Evolutionary conservation across 37 sponge, comb jelly and placozoan species (phyloP).

Genomic region (Spongilla lacustris): DNA sequence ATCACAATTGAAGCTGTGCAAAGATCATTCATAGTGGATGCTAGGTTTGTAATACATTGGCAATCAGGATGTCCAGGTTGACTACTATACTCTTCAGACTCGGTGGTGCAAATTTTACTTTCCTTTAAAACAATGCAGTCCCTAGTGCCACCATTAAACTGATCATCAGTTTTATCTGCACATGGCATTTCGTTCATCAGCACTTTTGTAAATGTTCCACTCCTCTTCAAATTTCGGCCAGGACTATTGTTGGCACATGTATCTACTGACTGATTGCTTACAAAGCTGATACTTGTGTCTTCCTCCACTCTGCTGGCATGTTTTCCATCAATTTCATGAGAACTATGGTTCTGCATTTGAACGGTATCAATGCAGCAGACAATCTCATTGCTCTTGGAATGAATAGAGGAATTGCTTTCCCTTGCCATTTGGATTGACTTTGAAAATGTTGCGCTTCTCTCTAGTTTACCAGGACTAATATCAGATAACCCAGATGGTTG

Average conservation of each 20-base stretch:
- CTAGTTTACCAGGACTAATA: neutral
- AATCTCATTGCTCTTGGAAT: neutral
- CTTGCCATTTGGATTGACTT: neutral
- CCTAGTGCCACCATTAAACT: neutral
- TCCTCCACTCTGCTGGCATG: neutral
- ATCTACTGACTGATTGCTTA: neutral
- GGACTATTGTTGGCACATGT: neutral
- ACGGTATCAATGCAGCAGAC: neutral
- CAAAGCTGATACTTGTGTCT: neutral
- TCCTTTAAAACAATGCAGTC: neutral
- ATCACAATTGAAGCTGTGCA: neutral
- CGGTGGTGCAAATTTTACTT: neutral
- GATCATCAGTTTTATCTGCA: neutral
- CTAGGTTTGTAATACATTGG: neutral
- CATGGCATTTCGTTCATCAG: neutral
- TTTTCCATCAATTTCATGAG: neutral
- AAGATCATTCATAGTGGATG: no score
- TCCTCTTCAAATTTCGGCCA: constrained; percentile 10
- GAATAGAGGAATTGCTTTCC: neutral
- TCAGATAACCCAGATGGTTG: neutral
- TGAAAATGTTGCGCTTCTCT: constrained; percentile 12
- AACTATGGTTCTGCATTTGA: neutral
- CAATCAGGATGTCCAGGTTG: neutral
- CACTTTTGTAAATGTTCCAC: constrained; percentile 22
- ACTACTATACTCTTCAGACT: neutral